Evolutionary conservation across 2,888 invertebrate species (phyloP).

Genomic region (Xestia xanthographa): DNA sequence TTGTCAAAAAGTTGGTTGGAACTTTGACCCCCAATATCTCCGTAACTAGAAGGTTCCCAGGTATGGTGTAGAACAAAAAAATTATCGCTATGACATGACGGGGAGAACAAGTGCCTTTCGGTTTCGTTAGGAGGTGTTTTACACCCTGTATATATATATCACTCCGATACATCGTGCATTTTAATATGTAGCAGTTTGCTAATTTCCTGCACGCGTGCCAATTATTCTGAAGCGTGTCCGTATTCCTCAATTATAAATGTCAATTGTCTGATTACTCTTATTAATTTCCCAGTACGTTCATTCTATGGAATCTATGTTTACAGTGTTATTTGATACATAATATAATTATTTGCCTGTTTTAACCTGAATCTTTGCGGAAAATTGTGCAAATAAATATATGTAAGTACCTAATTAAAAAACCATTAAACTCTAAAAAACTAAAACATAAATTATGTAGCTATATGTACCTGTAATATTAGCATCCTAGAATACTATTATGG

Average conservation of each 20-base stretch:
- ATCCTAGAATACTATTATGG: not conserved
- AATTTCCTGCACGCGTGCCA: conserved; percentile 51
- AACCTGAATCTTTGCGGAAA: conserved; percentile 18
- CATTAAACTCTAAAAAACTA: no score
- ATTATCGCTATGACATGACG: no score
- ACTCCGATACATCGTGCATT: conserved; percentile 62
- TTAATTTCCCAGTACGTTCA: conserved; percentile 2
- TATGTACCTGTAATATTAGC: not conserved
- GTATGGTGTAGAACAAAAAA: no score
- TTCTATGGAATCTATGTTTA: conserved; percentile 11
- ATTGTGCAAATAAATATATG: not conserved
- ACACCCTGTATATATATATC: no score
- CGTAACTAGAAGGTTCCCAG: no score
- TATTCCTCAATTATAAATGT: conserved; percentile 43
- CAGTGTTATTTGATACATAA: not conserved
- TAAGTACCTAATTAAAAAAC: not conserved
- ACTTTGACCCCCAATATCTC: no score
- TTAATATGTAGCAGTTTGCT: conserved; percentile 39
- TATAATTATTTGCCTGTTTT: not conserved
- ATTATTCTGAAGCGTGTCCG: conserved; percentile 7
- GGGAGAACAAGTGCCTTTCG: no score
- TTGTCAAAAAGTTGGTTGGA: no score
- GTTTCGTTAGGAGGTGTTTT: no score
- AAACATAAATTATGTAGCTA: no score
- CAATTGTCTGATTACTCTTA: not conserved